Base-by-base conservation (phyloP, 2,888 invertebrate species). In the Tromatobia lineatoria region DNA sequence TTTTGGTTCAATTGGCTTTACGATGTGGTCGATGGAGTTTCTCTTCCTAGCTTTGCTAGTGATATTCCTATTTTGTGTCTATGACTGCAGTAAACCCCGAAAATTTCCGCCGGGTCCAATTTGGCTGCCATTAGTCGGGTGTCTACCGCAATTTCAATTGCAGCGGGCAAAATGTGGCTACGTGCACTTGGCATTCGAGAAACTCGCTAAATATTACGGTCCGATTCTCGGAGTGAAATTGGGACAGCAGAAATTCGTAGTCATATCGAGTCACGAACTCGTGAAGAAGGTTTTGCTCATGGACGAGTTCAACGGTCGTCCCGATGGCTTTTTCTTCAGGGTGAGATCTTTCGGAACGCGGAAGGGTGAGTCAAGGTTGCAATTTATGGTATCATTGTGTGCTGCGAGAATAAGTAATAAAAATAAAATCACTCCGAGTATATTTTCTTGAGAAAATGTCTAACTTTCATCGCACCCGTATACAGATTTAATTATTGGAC, bases 251-350 rank as follows among this genome's bases (percentile, higher is more conserved):
- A 92, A 95, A 45, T 92, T 96, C 0, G 95, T 97, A 0, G 94
- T 96, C 0, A 95, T 96, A 0, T 95, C 95, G 29, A 96, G 96
- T 0, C 94, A 95, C 54, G 95, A 96, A 77, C 95, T 96, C 67
- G 95, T 96, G 3, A 95, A 95, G 59, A 95, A 96, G 90, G 95
- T 96, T 7, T 94, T 96, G 59, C 94, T 94, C 0, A 94, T 95
- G 11, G 95, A 95, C 20, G 96, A 96, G 82, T 96, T 96, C 87
- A 96, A 96, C 89, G 96, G 96, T 0, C 94, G 97, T 80, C 97
- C 97, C 0, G 95, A 96, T 87, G 96, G 95, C 38, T 97, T 96
- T 90, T 96, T 97, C 90, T 95, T 96, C 87, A 94, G 95, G 85
- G 92, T 96, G 80, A 94, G 97, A 78, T 95, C 96, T 34, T 95